These are phyloP conservation scores for Phainopepla nitens DNA, from an alignment of 2,113 vertebrate genomes.

Conservation along the genomic window DNA sequence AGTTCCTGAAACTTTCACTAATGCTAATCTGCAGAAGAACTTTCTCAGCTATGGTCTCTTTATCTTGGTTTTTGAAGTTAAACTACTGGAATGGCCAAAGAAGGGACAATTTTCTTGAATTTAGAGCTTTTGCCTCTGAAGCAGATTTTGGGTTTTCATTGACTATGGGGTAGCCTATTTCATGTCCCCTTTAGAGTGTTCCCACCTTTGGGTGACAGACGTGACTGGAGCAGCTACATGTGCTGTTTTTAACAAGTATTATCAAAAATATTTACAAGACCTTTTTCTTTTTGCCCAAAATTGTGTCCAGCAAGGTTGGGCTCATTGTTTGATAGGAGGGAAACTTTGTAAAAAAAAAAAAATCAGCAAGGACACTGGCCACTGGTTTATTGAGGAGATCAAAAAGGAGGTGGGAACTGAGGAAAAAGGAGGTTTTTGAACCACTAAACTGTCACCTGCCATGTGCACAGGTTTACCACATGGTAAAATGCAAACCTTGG, in stretches of 20 bases:
- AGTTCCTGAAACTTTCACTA: neutral
- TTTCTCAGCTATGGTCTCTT: neutral
- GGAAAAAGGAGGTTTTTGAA: neutral
- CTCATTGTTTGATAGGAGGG: neutral
- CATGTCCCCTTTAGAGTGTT: neutral
- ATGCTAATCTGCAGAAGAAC: neutral
- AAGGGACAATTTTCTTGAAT: neutral
- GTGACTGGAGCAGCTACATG: neutral
- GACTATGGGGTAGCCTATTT: neutral
- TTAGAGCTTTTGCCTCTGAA: neutral
- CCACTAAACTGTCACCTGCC: neutral
- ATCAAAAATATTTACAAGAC: neutral
- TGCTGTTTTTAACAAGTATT: neutral
- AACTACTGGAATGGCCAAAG: neutral
- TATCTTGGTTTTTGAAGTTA: neutral
- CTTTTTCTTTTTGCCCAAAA: neutral
- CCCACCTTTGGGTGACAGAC: neutral
- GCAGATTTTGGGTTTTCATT: neutral
- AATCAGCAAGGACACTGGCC: neutral
- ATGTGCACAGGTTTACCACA: neutral
- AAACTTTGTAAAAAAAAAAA: neutral
- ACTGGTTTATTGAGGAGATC: fast-evolving
- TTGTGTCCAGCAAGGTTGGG: neutral
- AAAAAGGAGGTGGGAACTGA: neutral
- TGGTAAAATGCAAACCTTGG: neutral